These are phyloP conservation scores for Spea bombifrons DNA, from an alignment of 2,113 vertebrate genomes.

Conservation along the genomic window DNA sequence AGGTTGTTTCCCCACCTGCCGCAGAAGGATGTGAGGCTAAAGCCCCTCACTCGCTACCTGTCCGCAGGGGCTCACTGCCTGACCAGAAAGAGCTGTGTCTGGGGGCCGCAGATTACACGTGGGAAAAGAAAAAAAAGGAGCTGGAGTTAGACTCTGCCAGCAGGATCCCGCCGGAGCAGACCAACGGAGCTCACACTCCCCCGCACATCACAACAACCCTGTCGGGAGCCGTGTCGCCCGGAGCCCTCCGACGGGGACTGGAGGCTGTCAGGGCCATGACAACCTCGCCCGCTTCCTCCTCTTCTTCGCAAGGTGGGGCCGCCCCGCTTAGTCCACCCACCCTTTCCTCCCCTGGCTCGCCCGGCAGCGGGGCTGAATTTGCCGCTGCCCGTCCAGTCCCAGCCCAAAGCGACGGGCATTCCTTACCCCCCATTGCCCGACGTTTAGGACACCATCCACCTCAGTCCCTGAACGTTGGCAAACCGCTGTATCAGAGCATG, in stretches of 20 bases:
- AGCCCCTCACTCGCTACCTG: conserved; percentile 50
- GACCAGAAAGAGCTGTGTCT: conserved; percentile 71
- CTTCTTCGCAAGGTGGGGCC: conserved; percentile 58
- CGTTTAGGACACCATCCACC: conserved; percentile 93
- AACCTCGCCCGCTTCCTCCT: conserved; percentile 54
- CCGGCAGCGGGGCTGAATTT: conserved; percentile 67
- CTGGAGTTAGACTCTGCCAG: conserved; percentile 57
- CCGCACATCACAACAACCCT: conserved; percentile 71
- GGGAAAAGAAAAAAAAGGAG: conserved; percentile 73
- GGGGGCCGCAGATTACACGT: conserved; percentile 72
- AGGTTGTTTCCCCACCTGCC: conserved; percentile 73
- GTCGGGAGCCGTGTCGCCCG: conserved; percentile 81
- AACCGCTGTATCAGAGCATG: conserved; percentile 95
- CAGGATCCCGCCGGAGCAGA: conserved; percentile 72
- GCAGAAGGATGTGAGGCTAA: conserved; percentile 64
- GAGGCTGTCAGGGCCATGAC: conserved; percentile 84
- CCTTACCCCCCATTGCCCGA: conserved; percentile 88
- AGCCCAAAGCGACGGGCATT: conserved; percentile 75
- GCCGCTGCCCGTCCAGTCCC: conserved; percentile 56
- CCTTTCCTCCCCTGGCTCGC: conserved; percentile 65
- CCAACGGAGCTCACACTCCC: conserved; percentile 83
- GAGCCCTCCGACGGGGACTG: conserved; percentile 82
- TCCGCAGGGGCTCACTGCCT: conserved; percentile 63
- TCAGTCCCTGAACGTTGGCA: conserved; percentile 94
- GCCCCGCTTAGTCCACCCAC: conserved; percentile 67